Conservation (phyloP, 2,797 vertebrate genomes). For the Pangasius larnaudii region DNA sequence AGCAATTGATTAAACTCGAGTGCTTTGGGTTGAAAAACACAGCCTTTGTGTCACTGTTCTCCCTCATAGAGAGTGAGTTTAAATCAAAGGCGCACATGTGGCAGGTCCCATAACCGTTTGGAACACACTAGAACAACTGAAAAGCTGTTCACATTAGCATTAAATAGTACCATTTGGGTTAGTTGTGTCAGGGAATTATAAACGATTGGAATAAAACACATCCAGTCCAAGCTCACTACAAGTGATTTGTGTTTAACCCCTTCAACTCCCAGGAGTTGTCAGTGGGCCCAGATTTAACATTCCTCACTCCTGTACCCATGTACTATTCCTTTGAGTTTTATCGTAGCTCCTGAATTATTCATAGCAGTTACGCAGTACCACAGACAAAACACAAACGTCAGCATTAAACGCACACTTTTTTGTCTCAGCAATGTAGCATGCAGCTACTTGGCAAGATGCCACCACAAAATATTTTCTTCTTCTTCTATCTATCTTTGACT, state of each 20-base stretch:
- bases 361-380: neutral
- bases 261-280: neutral
- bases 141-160: constrained; percentile 13
- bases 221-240: neutral
- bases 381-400: neutral
- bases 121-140: neutral
- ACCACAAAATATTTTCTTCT: constrained; percentile 5
- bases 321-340: neutral
- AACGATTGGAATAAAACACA: neutral
- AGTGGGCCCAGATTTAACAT: neutral
- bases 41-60: constrained; percentile 23
- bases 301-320: neutral
- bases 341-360: constrained; percentile 12
- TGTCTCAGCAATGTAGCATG: constrained; percentile 8
- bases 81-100: constrained; percentile 22
- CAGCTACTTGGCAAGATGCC: neutral
- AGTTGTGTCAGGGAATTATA: constrained; percentile 4
- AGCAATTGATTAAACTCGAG: constrained; percentile 55
- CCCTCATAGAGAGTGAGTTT: constrained; percentile 4
- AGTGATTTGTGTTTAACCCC: neutral
- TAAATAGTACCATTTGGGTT: constrained; percentile 18
- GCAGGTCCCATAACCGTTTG: constrained; percentile 31
- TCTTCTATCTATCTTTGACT: neutral
- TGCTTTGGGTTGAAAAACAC: constrained; percentile 45
- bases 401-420: constrained; percentile 9